Base-by-base conservation (phyloP, 2,797 vertebrate genomes). In the Chloroceryle inda region DNA sequence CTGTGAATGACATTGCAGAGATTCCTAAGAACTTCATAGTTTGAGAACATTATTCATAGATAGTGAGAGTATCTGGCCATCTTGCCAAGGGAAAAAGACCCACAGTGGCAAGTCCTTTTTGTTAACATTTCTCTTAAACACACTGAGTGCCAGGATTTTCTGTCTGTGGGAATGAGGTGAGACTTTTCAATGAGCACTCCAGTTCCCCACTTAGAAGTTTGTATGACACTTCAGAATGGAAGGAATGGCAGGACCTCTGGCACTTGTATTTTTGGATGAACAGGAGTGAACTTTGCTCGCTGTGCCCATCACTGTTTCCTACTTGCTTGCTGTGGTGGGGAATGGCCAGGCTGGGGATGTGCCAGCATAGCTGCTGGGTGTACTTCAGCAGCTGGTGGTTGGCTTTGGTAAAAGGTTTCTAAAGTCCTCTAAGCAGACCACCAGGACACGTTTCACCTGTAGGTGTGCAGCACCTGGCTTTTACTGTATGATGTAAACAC, bases 221-320 rank as follows among this genome's bases (percentile, higher is more conserved):
- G 26, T 61, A 20, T 67, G 49, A 31, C 27, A 23, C 53, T 88
- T 64, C 35, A 79, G 63, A 95, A 59, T 24, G 20, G 55, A 88
- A 71, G 29, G 40, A 85, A 24, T 20, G 73, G 50, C 40, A 62
- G 74, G 23, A 78, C n/a, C 50, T 78, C 16, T 11, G 8, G 29
- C 15, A 58, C 44, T 76, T 76, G 35, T 44, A 17, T 21, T 78
- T 90, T 77, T 47, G 55, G 29, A 74, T 49, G 21, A 85, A 62
- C 0, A 4, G 53, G 33, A 79, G 13, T 2, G 2, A 56, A 49
- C 20, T 68, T n/a, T 29, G 16, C 26, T 38, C 9, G 1, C 15
- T 55, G 11, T 0, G 0, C 23, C 69, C 22, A 2, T 42, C 16
- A 4, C 50, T 44, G 19, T 59, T 69, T 50, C 31, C 58, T 63